These are phyloP conservation scores for Clytia hemisphaerica DNA, from an alignment of 30 jellyfish, hydroid and myxozoan species.

Conservation along the genomic window DNA sequence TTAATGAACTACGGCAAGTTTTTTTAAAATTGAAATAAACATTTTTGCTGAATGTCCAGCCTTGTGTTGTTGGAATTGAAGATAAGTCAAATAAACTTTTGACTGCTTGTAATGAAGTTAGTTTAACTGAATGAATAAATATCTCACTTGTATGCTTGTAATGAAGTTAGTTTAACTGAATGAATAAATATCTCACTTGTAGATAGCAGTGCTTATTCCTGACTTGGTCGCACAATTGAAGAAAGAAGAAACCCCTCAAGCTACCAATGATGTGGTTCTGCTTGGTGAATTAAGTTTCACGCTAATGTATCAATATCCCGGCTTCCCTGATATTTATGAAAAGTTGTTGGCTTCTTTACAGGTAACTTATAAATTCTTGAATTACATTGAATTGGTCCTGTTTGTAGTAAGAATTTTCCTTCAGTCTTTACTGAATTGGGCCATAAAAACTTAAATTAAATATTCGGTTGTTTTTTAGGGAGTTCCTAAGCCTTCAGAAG, in stretches of 20 bases:
- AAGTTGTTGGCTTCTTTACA: constrained; percentile 23
- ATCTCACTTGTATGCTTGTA: too few relatives aligned
- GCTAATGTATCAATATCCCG: constrained; percentile 72
- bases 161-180: too few relatives aligned
- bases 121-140: too few relatives aligned
- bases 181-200: background rate
- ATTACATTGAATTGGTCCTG: too few relatives aligned
- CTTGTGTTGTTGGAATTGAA: background rate
- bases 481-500: constrained; percentile 56
- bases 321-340: constrained; percentile 44
- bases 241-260: constrained; percentile 18
- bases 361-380: constrained; percentile 25
- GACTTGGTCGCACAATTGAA: constrained; percentile 35
- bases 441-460: background rate
- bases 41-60: background rate
- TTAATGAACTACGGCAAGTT: background rate
- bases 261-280: background rate
- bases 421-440: background rate
- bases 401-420: too few relatives aligned
- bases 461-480: constrained; percentile 18
- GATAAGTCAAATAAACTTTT: too few relatives aligned
- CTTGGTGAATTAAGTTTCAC: constrained; percentile 63
- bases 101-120: too few relatives aligned
- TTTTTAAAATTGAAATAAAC: background rate
- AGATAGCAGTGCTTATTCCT: constrained; percentile 59